Conservation (phyloP, 2,113 vertebrate genomes). For the Holacanthus passer region DNA sequence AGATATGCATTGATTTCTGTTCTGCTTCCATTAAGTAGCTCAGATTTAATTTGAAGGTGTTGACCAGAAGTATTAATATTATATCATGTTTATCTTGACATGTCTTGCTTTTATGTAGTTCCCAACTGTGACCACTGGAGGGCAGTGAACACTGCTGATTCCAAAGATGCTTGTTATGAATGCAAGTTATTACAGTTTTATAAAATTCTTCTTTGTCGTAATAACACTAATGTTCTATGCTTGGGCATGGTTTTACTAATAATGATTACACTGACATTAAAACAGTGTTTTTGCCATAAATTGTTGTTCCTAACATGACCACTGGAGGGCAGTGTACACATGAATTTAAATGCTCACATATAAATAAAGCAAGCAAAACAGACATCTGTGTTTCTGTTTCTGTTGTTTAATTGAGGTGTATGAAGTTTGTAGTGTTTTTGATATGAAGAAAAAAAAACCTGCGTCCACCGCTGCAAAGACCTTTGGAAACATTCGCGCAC, state of each 20-base stretch:
- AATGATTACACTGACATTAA: neutral
- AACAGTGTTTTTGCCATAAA: neutral
- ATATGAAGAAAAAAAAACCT: neutral
- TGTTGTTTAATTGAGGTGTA: neutral
- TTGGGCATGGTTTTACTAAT: neutral
- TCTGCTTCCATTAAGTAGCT: neutral
- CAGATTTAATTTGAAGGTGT: neutral
- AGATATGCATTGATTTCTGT: neutral
- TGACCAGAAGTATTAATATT: neutral
- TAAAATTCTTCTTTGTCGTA: neutral
- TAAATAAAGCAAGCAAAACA: conserved; percentile 10
- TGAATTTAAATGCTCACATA: no score
- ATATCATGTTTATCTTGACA: neutral
- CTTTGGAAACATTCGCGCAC: neutral
- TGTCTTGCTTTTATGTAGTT: neutral
- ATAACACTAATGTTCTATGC: neutral
- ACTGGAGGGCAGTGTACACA: neutral
- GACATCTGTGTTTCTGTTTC: neutral
- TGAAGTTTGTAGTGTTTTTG: neutral
- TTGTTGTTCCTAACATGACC: neutral
- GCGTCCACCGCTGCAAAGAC: no score
- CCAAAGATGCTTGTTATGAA: neutral
- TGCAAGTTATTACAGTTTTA: neutral
- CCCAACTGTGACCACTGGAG: neutral
- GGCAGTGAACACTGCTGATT: neutral